Evolutionary conservation across 2,113 vertebrate genomes (phyloP).

Genomic region (Campylomormyrus numenius): DNA sequence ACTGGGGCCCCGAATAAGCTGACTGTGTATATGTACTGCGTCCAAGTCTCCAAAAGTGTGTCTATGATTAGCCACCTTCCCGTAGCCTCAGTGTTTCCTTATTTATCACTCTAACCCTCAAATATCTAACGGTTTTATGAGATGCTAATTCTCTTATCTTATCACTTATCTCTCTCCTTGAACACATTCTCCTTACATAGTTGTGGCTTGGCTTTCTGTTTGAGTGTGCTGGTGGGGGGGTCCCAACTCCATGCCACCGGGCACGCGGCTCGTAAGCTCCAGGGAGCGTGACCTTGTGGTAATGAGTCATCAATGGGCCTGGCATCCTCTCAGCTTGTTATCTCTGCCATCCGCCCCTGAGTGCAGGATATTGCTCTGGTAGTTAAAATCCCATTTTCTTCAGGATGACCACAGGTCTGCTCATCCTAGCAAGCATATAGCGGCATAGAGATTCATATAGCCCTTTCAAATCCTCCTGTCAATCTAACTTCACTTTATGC

Average conservation of each 20-base stretch:
- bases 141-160: not conserved
- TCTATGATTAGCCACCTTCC: not conserved
- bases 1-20: not conserved
- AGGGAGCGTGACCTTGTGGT: not conserved
- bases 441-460: not conserved
- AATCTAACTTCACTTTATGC: not conserved
- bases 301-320: not conserved
- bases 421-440: not conserved
- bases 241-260: not conserved
- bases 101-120: not conserved
- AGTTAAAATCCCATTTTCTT: constrained; percentile 3
- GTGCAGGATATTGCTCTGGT: not conserved
- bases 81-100: not conserved
- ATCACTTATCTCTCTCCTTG: not conserved
- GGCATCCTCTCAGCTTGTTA: not conserved
- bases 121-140: not conserved
- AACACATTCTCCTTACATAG: not conserved
- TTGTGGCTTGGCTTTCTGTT: not conserved
- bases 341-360: not conserved
- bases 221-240: not conserved
- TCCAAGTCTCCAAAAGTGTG: not conserved
- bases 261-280: not conserved
- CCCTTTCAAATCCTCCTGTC: not conserved
- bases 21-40: not conserved
- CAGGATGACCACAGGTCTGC: not conserved